phyloP scores from a whole-genome alignment of 2,113 vertebrate genomes.

The Callionymus lyra region DNA sequence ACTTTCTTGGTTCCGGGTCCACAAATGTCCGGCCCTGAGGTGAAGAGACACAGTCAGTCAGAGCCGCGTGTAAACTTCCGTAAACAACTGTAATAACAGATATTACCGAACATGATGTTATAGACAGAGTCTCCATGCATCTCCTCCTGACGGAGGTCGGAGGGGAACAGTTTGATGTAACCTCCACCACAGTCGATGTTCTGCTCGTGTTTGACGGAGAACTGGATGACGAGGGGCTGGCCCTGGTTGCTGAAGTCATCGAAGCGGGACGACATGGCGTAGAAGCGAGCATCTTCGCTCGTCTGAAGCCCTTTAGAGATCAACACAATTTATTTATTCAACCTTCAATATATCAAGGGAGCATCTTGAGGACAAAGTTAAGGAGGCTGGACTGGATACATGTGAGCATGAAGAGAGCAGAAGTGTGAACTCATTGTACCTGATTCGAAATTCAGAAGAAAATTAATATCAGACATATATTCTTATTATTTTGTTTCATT shows the following conservation, averaged over 20 bases:
- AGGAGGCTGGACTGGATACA: too few species aligned
- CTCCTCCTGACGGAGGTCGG: conserved; percentile 66
- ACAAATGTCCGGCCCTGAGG: conserved; percentile 79
- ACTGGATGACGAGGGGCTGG: conserved; percentile 68
- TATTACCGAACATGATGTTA: conserved; percentile 76
- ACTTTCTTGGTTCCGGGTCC: conserved; percentile 81
- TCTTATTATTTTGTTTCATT: too few species aligned
- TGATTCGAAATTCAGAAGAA: too few species aligned
- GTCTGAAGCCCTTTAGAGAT: conserved; percentile 68
- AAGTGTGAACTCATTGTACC: too few species aligned
- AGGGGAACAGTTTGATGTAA: conserved; percentile 73
- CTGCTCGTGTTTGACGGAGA: conserved; percentile 77
- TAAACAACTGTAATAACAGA: neutral
- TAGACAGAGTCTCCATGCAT: conserved; percentile 72
- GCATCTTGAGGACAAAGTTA: too few species aligned
- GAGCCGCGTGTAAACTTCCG: neutral
- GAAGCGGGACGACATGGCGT: conserved; percentile 69
- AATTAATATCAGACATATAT: too few species aligned
- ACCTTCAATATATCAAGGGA: too few species aligned
- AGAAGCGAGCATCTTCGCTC: conserved; percentile 71
- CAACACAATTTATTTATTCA: too few species aligned
- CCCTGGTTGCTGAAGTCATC: conserved; percentile 70
- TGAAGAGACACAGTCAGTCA: too few species aligned
- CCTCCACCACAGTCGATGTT: conserved; percentile 73
- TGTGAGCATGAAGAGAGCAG: too few species aligned